A percentile compares a stretch with the other conserved stretches of the same genome.
These are phyloP conservation scores for Anhinga anhinga DNA, from an alignment of 2,113 vertebrate genomes.

Conservation along the genomic window DNA sequence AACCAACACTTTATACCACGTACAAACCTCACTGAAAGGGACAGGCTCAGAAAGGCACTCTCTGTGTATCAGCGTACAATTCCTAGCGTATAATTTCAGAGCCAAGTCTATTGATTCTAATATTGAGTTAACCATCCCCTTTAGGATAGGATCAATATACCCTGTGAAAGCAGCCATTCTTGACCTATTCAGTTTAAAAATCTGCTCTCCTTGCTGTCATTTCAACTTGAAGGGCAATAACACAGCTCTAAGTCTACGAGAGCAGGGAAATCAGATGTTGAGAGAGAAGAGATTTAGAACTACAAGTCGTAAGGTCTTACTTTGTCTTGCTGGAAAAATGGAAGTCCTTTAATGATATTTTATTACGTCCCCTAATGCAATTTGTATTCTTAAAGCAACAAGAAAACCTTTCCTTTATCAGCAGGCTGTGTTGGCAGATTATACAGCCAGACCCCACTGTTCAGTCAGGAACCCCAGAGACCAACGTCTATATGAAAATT, in stretches of 20 bases:
- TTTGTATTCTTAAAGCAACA: constrained; percentile 3
- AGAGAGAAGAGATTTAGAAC: not conserved
- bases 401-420: not conserved
- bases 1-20: not conserved
- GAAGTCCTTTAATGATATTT: not conserved
- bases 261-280: not conserved
- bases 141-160: not conserved
- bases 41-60: constrained; percentile 53
- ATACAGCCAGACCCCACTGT: not conserved
- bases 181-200: not conserved
- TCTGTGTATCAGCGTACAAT: not conserved
- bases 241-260: constrained; percentile 13
- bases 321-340: not conserved
- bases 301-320: not conserved
- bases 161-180: not conserved
- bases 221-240: not conserved
- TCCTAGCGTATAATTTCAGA: not conserved
- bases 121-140: not conserved
- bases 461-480: not conserved
- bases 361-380: not conserved
- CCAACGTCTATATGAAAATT: not conserved
- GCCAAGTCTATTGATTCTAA: not conserved
- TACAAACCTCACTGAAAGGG: not conserved
- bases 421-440: not conserved
- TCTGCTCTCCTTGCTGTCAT: not conserved